These are phyloP conservation scores for Ibidorhyncha struthersii DNA, from an alignment of 2,113 vertebrate genomes.

Conservation along the genomic window DNA sequence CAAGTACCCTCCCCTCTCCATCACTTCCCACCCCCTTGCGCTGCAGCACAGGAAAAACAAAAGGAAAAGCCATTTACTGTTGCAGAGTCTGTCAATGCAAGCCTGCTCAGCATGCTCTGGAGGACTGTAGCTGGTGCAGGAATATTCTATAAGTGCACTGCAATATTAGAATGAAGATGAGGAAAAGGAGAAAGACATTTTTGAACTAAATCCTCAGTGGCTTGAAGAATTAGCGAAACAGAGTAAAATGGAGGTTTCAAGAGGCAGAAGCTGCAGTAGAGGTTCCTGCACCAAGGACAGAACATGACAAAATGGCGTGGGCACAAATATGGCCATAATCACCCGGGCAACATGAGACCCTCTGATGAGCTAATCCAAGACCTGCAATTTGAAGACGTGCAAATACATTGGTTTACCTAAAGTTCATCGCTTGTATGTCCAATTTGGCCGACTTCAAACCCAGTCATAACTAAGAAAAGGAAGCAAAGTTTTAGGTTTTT, in stretches of 20 bases:
- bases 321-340: neutral
- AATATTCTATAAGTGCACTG: rapidly evolving
- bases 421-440: neutral
- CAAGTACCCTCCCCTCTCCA: neutral
- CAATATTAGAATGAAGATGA: neutral
- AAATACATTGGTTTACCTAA: neutral
- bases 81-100: neutral
- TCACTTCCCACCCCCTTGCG: neutral
- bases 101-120: neutral
- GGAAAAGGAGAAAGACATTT: neutral
- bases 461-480: neutral
- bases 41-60: neutral
- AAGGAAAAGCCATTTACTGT: neutral
- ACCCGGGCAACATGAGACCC: neutral
- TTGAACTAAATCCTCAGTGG: neutral
- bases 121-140: neutral
- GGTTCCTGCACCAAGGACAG: neutral
- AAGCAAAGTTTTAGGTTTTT: neutral
- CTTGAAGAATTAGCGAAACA: neutral
- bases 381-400: neutral
- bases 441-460: neutral
- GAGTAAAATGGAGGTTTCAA: neutral
- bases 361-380: neutral
- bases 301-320: neutral
- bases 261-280: neutral